These are phyloP conservation scores for Temnothorax rugatulus DNA, from an alignment of 2,888 invertebrate species.

Conservation along the genomic window DNA sequence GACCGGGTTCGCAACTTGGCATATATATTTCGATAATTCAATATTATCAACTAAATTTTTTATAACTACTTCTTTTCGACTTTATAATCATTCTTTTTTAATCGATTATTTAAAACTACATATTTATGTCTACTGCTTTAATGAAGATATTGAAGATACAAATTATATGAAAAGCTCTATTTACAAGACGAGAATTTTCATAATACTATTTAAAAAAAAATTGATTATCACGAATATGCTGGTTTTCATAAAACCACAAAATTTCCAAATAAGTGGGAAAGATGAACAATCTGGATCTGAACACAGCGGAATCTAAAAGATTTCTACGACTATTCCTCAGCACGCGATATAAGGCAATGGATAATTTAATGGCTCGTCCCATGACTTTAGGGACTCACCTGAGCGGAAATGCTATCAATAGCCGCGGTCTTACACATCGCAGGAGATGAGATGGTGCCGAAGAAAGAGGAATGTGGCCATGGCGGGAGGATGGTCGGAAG, in stretches of 20 bases:
- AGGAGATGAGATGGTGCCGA: conserved; percentile 19
- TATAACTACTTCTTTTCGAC: neutral
- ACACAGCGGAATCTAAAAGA: neutral
- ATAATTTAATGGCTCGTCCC: conserved; percentile 57
- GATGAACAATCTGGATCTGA: conserved; percentile 11
- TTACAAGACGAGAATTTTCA: neutral
- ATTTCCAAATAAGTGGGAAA: conserved; percentile 21
- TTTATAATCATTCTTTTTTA: neutral
- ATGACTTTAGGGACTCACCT: conserved; percentile 26
- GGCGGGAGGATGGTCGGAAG: neutral
- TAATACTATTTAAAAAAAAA: neutral
- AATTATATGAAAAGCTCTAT: neutral
- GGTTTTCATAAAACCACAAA: conserved; percentile 1
- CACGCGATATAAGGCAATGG: neutral
- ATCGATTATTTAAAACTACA: neutral
- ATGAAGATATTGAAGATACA: neutral
- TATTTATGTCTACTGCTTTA: neutral
- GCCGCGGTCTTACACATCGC: conserved; percentile 12
- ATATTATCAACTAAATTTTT: neutral
- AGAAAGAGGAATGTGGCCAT: conserved; percentile 24
- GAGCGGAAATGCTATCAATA: conserved; percentile 26
- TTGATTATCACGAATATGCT: neutral
- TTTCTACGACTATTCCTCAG: too few relatives aligned
- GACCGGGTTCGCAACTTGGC: conserved; percentile 42
- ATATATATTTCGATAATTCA: neutral